Conservation (phyloP, 2,888 invertebrate species). For the Eucera pruinosa region DNA sequence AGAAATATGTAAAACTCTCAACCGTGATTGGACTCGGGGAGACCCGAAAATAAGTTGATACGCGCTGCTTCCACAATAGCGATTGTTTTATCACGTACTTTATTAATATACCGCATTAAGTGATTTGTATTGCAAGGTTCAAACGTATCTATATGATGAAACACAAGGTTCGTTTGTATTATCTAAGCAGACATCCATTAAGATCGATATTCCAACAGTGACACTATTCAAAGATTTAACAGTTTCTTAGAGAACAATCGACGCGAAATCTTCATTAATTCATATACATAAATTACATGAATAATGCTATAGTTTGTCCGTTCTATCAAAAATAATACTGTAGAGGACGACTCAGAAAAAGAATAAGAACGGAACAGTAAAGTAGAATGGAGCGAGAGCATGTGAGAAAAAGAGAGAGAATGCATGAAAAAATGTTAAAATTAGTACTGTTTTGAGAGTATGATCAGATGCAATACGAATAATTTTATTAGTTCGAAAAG, state of each 20-base stretch:
- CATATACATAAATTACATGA: constrained; percentile 38
- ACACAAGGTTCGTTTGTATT: background rate
- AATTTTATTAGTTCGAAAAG: constrained; percentile 80
- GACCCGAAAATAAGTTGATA: constrained; percentile 14
- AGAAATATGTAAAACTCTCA: background rate
- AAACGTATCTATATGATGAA: constrained; percentile 18
- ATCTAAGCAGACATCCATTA: background rate
- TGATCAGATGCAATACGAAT: constrained; percentile 77
- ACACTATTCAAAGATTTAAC: constrained; percentile 8
- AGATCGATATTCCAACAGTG: constrained; percentile 13
- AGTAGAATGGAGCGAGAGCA: background rate
- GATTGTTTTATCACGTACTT: constrained; percentile 50
- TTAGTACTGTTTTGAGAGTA: constrained; percentile 77
- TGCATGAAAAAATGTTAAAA: constrained; percentile 74
- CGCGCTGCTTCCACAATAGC: constrained; percentile 57
- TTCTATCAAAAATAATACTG: constrained; percentile 74
- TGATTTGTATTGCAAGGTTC: constrained; percentile 21
- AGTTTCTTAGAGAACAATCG: constrained; percentile 15
- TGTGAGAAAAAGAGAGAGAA: background rate
- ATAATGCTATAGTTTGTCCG: constrained; percentile 74
- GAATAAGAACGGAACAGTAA: constrained; percentile 4
- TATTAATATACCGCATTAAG: constrained; percentile 18
- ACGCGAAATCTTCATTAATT: constrained; percentile 28
- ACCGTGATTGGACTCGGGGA: background rate
- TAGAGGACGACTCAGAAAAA: constrained; percentile 48